phyloP scores from a whole-genome alignment of 2,888 invertebrate genomes.

The Ochropleura leucogaster region DNA sequence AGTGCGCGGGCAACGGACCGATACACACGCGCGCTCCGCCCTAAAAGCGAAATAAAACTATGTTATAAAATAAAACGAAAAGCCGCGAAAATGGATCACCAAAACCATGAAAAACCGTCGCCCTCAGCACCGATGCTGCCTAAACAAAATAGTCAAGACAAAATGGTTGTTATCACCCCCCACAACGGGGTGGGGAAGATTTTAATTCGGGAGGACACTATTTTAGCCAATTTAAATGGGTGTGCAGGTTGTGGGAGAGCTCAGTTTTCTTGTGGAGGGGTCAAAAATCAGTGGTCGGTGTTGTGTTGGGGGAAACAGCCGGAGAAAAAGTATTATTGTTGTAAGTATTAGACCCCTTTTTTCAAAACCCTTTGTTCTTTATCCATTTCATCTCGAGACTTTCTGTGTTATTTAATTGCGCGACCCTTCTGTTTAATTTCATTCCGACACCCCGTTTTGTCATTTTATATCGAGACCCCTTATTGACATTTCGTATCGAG shows the following conservation, averaged over 20 bases:
- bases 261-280: slow-evolving; percentile 82
- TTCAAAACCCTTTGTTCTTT: background rate
- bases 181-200: slow-evolving; percentile 75
- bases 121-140: slow-evolving; percentile 73
- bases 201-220: slow-evolving; percentile 85
- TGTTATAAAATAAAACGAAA: slow-evolving; percentile 39
- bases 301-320: slow-evolving; percentile 85
- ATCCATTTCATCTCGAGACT: no score
- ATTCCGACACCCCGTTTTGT: no score
- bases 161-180: slow-evolving; percentile 73
- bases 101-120: slow-evolving; percentile 69
- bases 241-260: slow-evolving; percentile 83
- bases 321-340: slow-evolving; percentile 83
- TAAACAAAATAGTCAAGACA: slow-evolving; percentile 71
- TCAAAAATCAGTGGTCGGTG: slow-evolving; percentile 83
- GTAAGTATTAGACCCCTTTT: slow-evolving; percentile 74
- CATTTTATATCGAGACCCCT: no score
- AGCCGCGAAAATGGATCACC: slow-evolving; percentile 70
- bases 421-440: no score
- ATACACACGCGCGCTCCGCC: slow-evolving; percentile 35
- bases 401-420: no score
- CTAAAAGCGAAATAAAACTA: slow-evolving; percentile 26
- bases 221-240: slow-evolving; percentile 79
- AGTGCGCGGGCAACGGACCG: background rate
- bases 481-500: background rate